Conservation (phyloP, 2,888 invertebrate species). For the Caenorhabditis sp. region DNA sequence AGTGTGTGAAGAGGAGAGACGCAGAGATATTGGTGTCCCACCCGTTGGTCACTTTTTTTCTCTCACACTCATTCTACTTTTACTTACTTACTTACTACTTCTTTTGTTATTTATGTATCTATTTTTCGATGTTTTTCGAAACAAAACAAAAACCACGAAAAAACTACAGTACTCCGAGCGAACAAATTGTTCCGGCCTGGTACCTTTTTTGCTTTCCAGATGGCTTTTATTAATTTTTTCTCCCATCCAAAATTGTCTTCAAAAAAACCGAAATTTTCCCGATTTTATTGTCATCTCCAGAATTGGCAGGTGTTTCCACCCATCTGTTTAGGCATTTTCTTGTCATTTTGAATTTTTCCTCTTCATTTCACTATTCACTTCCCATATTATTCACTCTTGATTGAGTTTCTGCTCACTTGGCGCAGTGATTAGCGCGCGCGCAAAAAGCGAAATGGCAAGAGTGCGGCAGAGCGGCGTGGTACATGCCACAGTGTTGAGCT, state of each 20-base stretch:
- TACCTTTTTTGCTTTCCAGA: background rate
- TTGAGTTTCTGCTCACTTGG: no score
- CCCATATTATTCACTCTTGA: no score
- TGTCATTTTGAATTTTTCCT: background rate
- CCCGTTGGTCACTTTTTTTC: background rate
- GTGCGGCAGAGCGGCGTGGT: no score
- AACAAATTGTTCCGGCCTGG: no score
- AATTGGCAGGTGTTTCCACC: background rate
- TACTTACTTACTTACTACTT: background rate
- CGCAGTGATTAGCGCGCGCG: no score
- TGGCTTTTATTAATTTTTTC: background rate
- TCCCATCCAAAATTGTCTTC: background rate
- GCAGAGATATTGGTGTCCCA: background rate
- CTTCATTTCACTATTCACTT: background rate
- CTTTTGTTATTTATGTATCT: no score
- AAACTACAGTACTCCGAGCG: no score
- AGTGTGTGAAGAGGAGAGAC: background rate
- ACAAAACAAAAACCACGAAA: background rate
- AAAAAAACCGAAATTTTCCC: no score
- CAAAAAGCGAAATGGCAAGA: no score
- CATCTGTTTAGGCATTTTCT: slow-evolving; percentile 1
- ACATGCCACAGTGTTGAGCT: no score
- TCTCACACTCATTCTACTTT: background rate
- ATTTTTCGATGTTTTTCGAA: no score
- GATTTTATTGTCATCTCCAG: no score